These are phyloP conservation scores for Gallinago jamesoni DNA, from an alignment of 2,113 vertebrate genomes.

Conservation along the genomic window DNA sequence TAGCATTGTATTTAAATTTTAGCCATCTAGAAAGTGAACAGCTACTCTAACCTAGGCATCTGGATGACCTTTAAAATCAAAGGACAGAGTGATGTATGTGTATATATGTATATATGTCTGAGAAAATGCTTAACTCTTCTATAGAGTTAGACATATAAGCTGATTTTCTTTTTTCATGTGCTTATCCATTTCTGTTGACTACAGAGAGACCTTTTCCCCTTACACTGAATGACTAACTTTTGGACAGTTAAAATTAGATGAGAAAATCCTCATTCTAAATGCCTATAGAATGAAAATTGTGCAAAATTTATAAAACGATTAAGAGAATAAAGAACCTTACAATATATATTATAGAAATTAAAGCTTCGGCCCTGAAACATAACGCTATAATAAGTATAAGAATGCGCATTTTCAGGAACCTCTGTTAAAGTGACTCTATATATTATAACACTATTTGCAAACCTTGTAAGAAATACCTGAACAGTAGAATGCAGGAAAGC, in stretches of 20 bases:
- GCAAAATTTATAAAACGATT: not conserved
- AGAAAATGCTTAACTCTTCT: not conserved
- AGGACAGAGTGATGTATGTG: not conserved
- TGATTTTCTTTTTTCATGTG: not conserved
- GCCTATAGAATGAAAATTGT: not conserved
- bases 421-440: not conserved
- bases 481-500: constrained; percentile 80
- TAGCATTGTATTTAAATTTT: not conserved
- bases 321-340: not conserved
- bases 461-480: constrained; percentile 67
- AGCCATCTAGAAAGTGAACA: not conserved
- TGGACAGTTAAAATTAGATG: not conserved
- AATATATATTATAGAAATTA: not conserved
- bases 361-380: not conserved
- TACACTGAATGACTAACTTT: not conserved
- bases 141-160: not conserved
- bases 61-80: not conserved
- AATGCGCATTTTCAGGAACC: not conserved
- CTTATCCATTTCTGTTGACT: not conserved
- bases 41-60: not conserved
- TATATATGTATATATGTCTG: not conserved
- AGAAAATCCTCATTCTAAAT: not conserved
- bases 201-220: not conserved
- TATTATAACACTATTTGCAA: not conserved
- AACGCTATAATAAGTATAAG: not conserved